These are phyloP conservation scores for Holothuria glaberrima DNA, from an alignment of 35 echinoderm and acorn worm species.

Conservation along the genomic window DNA sequence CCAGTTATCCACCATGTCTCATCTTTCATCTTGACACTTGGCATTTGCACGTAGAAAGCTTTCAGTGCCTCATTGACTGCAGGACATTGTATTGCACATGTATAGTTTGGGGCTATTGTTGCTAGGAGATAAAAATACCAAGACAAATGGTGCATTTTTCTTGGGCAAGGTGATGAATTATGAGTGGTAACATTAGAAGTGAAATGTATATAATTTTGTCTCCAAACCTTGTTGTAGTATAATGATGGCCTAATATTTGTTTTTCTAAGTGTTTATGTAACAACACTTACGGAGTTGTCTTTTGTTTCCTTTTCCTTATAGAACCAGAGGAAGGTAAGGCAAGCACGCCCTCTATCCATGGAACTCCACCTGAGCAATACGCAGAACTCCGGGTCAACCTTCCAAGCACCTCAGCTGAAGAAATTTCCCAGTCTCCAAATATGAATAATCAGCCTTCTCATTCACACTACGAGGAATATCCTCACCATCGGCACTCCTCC, in stretches of 20 bases:
- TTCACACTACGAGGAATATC: conserved; percentile 40
- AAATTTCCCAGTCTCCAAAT: conserved; percentile 26
- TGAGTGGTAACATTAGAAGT: not conserved
- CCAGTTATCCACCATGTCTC: too few species aligned
- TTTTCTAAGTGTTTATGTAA: too few species aligned
- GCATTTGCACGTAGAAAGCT: too few species aligned
- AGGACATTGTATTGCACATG: too few species aligned
- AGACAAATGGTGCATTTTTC: too few species aligned
- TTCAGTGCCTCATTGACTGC: too few species aligned
- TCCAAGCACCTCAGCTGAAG: conserved; percentile 60
- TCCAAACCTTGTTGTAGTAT: not conserved
- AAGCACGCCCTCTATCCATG: conserved; percentile 32
- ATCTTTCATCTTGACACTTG: too few species aligned
- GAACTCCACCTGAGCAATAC: conserved; percentile 61
- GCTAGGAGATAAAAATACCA: too few species aligned
- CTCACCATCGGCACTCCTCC: conserved; percentile 64
- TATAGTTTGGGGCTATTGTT: too few species aligned
- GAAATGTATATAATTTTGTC: not conserved
- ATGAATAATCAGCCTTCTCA: conserved; percentile 37
- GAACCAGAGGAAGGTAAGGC: conserved; percentile 45
- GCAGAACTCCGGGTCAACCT: conserved; percentile 64
- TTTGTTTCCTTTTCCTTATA: not conserved
- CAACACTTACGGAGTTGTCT: too few species aligned
- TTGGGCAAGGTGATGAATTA: too few species aligned
- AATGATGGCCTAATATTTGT: too few species aligned